Evolutionary conservation across 2,113 vertebrate genomes (phyloP), one percentile per base, ranked within the genome.

Genomic region (Antigone vipio): DNA sequence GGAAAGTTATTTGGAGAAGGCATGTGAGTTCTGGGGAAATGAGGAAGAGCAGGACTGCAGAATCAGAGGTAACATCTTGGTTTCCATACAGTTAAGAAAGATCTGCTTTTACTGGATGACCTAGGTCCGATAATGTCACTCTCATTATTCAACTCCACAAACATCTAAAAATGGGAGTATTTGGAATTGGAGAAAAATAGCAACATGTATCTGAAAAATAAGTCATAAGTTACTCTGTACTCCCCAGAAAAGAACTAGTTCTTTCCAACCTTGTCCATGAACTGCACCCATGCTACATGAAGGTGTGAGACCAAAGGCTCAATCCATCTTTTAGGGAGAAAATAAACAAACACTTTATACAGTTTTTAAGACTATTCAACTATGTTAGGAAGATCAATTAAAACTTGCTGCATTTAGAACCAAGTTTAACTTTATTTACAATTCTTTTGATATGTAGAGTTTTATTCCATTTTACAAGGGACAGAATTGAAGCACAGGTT

Each of bases 201-300:
- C 16, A 40, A 59, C 1, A 2, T 0, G 0, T 13, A 14, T 32
- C 21, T 59, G 40, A 79, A 58, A 85, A 67, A 12, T 7, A 52
- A 44, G 11, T 5, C 2, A 0, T 9, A 59, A 55, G 1, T 22
- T n/a, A 40, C 13, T 42, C 35, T 21, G 2, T 22, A 24, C 11
- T 68, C 6, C 21, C 52, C 34, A 60, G 38, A 74, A n/a, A 7
- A n/a, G 11, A 89, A 15, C 12, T 29, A 49, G 27, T 74, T 55
- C 6, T 71, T 71, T 52, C 18, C 44, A 90, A 52, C 10, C 5
- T 24, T 64, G 7, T 3, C 27, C 11, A 24, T 27, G 26, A 82
- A 12, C 27, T 49, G 22, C 2, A 8, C n/a, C 12, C 15, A 12
- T 32, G 14, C 13, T 11, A n/a, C 22, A 30, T 3, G 11, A 23